Evolutionary conservation across 2,888 invertebrate species (phyloP), one percentile per base, ranked within the genome.

Genomic region (Stenichneumon culpator): DNA sequence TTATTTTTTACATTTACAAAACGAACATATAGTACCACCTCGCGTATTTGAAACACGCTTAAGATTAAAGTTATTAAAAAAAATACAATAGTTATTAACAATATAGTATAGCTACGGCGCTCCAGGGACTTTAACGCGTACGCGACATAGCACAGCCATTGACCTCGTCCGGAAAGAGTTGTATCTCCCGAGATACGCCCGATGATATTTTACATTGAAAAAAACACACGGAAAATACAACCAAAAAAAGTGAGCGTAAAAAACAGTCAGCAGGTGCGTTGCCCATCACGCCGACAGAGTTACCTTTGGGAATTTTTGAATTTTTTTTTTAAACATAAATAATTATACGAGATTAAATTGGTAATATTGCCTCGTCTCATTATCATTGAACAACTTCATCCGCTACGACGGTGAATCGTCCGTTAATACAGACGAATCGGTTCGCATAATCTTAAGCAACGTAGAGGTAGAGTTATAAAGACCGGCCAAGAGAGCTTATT

Each of bases 381-480:
- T 69, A 60, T 78, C 50, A 19, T 70, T 54, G 63, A 75, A 63
- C 44, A 19, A n/a, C 36, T 6, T 54, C 60, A 22, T 60, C 28
- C n/a, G 14, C 14, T 39, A 47, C 22, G 16, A 28, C n/a, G 60
- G 22, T 7, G 6, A 19, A 7, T 28, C 63, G 14, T n/a, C 16
- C 16, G 63, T 63, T 32, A 16, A 2, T 63, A 16, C 28, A 16
- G 25, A 63, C 32, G 28, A 63, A 63, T 28, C 36, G 36, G 39
- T 39, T 25, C 60, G 47, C 57, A 69, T 54, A 80, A 60, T 70
- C 82, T 79, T 79, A 79, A 82, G 47, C 75, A 79, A 75, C 28
- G 67, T 84, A 85, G 87, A 87, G 87, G 87, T 86, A 86, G 87
- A 86, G 80, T 85, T 84, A 85, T 68, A 67, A 85, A 86, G 87